Conservation (phyloP, 2,797 vertebrate genomes). For the Columba guinea region DNA sequence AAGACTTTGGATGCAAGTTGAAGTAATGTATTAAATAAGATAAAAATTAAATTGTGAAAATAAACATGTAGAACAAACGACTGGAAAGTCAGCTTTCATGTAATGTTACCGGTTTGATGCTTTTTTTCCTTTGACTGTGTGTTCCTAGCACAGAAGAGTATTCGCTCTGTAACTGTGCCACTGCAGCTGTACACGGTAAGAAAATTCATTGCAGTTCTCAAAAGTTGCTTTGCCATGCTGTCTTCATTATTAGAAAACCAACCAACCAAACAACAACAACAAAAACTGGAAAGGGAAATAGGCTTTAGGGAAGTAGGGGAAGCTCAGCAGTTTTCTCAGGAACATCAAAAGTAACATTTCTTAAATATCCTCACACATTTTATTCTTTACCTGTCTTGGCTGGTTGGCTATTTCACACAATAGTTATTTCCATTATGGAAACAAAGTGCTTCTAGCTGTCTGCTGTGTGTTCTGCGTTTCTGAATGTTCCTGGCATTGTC, state of each 20-base stretch:
- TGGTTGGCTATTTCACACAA: not conserved
- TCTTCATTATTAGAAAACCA: not conserved
- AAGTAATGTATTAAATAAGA: not conserved
- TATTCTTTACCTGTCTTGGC: not conserved
- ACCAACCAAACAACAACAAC: not conserved
- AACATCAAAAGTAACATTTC: not conserved
- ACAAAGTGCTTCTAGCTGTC: not conserved
- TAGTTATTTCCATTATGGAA: not conserved
- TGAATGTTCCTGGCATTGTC: constrained; percentile 53
- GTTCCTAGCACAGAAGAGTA: not conserved
- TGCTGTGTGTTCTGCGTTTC: not conserved
- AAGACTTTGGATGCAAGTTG: not conserved
- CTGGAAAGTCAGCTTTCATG: not conserved
- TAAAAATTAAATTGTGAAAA: not conserved
- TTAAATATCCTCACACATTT: not conserved
- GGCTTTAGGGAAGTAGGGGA: not conserved
- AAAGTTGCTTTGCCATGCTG: not conserved
- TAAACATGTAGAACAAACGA: not conserved
- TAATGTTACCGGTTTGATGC: not conserved
- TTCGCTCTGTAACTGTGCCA: not conserved
- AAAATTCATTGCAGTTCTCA: not conserved
- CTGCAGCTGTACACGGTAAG: not conserved
- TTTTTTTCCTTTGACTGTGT: not conserved
- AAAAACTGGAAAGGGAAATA: not conserved
- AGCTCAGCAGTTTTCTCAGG: not conserved